Evolutionary conservation across 2,113 vertebrate genomes (phyloP), one percentile per base, ranked within the genome.

Genomic region (Sarotherodon lohbergeri): DNA sequence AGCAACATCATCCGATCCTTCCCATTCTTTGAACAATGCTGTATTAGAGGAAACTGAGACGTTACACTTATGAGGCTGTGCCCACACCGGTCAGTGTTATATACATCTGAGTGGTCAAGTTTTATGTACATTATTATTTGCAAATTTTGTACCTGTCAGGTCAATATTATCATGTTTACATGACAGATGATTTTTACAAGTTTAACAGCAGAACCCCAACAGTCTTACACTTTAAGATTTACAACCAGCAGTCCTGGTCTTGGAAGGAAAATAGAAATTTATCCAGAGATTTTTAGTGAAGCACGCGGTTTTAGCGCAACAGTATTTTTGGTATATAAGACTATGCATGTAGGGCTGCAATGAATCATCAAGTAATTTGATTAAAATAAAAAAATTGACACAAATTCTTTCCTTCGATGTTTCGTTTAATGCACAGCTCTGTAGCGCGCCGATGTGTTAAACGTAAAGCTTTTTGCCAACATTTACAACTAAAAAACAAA

Each of bases 351-450:
- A n/a, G 17, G 34, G 34, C 19, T 39, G 61, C 61, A 66, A 39
- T 66, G 34, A 39, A 2, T 66, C 61, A 39, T 66, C 61, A n/a
- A 66, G 34, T n/a, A 39, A 66, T 66, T 66, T n/a, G 3, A 7
- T 66, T 66, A 27, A 27, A 27, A 12, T 0, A 3, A n/a, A 0
- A 66, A 66, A 66, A 39, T 39, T 39, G 19, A n/a, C 10, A 39
- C 17, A 66, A 39, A 3, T 66, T n/a, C 0, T 66, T 66, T 39
- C 61, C 34, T 0, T 3, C 6, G 1, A 66, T 66, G 34, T 39
- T 66, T 66, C 0, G 0, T 0, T 5, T 66, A 39, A 3, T n/a
- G 61, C 61, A 13, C 19, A 66, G 61, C 61, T 63, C 59, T 36
- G 32, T 7, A 1, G 59, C 0, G 5, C 3, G 5, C 9, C 17